Conservation (phyloP, 2,113 vertebrate genomes). For the Clarias magur region DNA sequence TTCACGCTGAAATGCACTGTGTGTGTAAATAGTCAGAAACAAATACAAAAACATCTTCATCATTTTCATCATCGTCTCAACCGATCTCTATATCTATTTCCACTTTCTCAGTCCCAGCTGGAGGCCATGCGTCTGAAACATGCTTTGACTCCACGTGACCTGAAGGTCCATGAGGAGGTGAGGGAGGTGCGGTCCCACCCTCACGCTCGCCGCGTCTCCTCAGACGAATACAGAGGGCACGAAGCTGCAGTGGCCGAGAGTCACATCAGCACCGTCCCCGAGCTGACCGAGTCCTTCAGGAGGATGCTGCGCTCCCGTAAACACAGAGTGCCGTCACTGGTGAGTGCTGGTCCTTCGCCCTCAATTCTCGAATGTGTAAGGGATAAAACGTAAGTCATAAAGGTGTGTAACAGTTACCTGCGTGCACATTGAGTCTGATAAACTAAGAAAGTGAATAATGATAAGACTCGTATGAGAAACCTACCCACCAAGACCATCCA, state of each 20-base stretch:
- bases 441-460: too few species aligned
- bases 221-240: conserved; percentile 65
- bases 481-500: too few species aligned
- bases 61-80: too few species aligned
- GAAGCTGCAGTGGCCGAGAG: conserved; percentile 64
- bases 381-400: too few species aligned
- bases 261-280: conserved; percentile 75
- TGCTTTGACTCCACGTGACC: conserved; percentile 64
- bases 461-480: too few species aligned
- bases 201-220: conserved; percentile 70
- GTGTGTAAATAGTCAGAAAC: too few species aligned
- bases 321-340: conserved; percentile 73
- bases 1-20: background rate
- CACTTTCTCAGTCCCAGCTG: conserved; percentile 71
- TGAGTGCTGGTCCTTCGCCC: conserved; percentile 61
- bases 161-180: conserved; percentile 74
- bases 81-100: background rate
- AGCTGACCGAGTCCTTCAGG: conserved; percentile 80
- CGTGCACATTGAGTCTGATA: background rate
- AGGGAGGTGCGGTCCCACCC: conserved; percentile 68
- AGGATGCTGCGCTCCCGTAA: conserved; percentile 75
- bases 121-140: conserved; percentile 74
- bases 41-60: too few species aligned
- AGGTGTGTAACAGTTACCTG: background rate
- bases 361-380: too few species aligned